A percentile compares a stretch with the other conserved stretches of the same genome.
Conservation (phyloP, 2,113 vertebrate species). For the Tachycineta bicolor region DNA sequence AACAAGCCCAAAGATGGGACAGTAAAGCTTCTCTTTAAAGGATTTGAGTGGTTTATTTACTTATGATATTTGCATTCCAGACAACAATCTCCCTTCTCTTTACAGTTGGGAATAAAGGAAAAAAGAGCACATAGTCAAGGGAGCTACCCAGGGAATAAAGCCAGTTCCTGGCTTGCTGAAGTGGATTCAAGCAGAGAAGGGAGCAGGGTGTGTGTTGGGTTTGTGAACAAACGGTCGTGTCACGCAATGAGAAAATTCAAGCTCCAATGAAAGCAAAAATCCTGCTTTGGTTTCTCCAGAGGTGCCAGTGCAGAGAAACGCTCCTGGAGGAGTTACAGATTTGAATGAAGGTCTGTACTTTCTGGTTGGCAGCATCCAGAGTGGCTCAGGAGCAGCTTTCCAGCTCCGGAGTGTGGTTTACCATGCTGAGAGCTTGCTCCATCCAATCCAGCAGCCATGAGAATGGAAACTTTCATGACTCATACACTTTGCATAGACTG, state of each 20-base stretch:
- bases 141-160: slow-evolving; percentile 43
- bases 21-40: slow-evolving; percentile 34
- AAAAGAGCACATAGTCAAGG: slow-evolving; percentile 22
- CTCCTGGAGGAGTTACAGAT: slow-evolving; percentile 39
- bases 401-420: slow-evolving; percentile 53
- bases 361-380: slow-evolving; percentile 1
- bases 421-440: slow-evolving; percentile 33
- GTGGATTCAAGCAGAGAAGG: slow-evolving; percentile 8
- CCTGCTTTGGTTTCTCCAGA: slow-evolving; percentile 43
- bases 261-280: slow-evolving; percentile 51
- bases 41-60: slow-evolving; percentile 53
- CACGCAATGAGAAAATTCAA: slow-evolving; percentile 50
- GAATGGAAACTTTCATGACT: slow-evolving; percentile 66
- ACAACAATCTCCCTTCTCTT: slow-evolving; percentile 31
- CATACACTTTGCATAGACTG: not conserved
- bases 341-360: slow-evolving; percentile 55
- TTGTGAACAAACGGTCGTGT: slow-evolving; percentile 21
- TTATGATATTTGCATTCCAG: slow-evolving; percentile 8
- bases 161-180: slow-evolving; percentile 26
- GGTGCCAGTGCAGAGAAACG: slow-evolving; percentile 10
- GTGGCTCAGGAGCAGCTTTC: slow-evolving; percentile 16
- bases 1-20: not conserved
- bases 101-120: slow-evolving; percentile 31
- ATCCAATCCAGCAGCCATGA: slow-evolving; percentile 40
- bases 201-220: not conserved